Evolutionary conservation across 2,113 vertebrate genomes (phyloP).

Genomic region (Apodemus speciosus): DNA sequence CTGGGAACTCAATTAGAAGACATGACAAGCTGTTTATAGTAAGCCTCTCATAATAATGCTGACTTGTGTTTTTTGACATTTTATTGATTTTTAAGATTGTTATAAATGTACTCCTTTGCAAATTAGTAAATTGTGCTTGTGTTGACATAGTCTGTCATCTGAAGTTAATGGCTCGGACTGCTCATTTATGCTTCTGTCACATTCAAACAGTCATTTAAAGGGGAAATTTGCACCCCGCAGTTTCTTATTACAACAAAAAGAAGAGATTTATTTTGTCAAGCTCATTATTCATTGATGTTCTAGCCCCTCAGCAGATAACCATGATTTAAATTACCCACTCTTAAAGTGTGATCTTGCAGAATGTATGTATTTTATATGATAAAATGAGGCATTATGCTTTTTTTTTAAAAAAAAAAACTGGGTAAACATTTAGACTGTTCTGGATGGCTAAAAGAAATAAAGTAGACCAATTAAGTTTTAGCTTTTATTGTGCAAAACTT

Average conservation of each 20-base stretch:
- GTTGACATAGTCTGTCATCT: constrained; percentile 34
- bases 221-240: background rate
- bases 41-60: constrained; percentile 46
- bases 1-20: constrained; percentile 52
- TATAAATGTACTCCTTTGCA: constrained; percentile 66
- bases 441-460: background rate
- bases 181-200: constrained; percentile 45
- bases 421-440: constrained; percentile 1
- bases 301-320: constrained; percentile 39
- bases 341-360: constrained; percentile 38
- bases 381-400: constrained; percentile 1
- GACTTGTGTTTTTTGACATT: constrained; percentile 61
- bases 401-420: background rate
- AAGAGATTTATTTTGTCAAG: constrained; percentile 43
- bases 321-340: constrained; percentile 57
- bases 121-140: constrained; percentile 62
- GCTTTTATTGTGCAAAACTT: constrained; percentile 32
- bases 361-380: constrained; percentile 6
- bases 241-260: constrained; percentile 58
- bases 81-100: constrained; percentile 61
- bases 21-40: constrained; percentile 51
- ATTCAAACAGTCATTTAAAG: constrained; percentile 32
- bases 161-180: constrained; percentile 54
- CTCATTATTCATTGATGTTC: constrained; percentile 1
- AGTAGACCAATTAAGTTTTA: constrained; percentile 33